These are phyloP conservation scores for Cyprinodon diabolis DNA, from an alignment of 2,797 vertebrate species.

Conservation along the genomic window DNA sequence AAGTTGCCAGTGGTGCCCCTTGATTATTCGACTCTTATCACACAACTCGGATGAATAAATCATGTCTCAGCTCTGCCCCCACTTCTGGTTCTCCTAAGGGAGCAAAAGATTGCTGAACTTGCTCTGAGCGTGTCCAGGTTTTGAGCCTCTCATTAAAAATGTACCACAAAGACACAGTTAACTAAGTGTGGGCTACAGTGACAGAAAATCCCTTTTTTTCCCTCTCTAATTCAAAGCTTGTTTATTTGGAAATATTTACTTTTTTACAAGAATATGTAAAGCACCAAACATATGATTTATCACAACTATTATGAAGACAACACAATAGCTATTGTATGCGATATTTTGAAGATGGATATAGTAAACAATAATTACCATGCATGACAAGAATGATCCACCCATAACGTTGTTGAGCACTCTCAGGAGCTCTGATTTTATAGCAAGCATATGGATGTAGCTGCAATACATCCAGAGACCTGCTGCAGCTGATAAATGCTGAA, in stretches of 20 bases:
- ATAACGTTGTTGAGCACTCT: not conserved
- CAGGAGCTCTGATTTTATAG: not conserved
- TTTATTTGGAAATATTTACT: not conserved
- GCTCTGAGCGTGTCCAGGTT: conserved; percentile 60
- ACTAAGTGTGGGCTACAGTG: conserved; percentile 24
- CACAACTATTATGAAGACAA: not conserved
- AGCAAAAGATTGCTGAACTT: conserved; percentile 57
- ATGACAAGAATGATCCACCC: conserved; percentile 11
- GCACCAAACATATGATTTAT: not conserved
- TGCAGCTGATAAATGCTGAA: not conserved
- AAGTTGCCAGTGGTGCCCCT: conserved; percentile 55
- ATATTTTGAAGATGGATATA: conserved; percentile 7
- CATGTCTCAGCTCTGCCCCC: conserved; percentile 45
- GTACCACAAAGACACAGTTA: conserved; percentile 25
- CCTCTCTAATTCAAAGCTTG: conserved; percentile 7
- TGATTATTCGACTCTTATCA: conserved; percentile 53
- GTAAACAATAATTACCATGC: conserved; percentile 5
- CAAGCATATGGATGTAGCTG: not conserved
- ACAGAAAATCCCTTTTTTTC: conserved; percentile 33
- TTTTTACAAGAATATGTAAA: not conserved
- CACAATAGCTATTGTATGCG: conserved; percentile 7
- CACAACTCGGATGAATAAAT: conserved; percentile 64
- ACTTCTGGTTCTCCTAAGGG: conserved; percentile 52
- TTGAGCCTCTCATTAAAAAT: conserved; percentile 27
- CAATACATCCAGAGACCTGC: not conserved